Base-by-base conservation (phyloP, 2,888 invertebrate species). In the Sceliomorpha sp. region DNA sequence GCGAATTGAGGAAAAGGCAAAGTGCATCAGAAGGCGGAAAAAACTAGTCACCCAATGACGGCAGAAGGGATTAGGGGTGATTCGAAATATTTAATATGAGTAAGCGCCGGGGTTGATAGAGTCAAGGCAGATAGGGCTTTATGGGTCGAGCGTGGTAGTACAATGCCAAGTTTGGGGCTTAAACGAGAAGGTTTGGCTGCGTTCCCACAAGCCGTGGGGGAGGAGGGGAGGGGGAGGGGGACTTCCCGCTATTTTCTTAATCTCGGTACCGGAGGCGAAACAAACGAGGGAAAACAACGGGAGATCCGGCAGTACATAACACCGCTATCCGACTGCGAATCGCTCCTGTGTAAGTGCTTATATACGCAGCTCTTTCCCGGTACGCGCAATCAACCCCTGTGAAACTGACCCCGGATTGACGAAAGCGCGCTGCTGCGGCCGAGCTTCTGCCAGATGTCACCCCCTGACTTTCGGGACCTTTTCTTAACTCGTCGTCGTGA, bases 211-310 rank as follows among this genome's bases (percentile, higher is more conserved):
- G 60, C 36, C 24, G 17, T 36, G 36, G 27, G 60, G 31, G n/a
- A n/a, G n/a, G n/a, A n/a, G n/a, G n/a, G n/a, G n/a, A n/a, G n/a
- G n/a, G n/a, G n/a, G n/a, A n/a, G 26, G 48, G 80, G 77, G 76
- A 78, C 76, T 80, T 82, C 81, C 81, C 80, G 85, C 81, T 85
- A 84, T 84, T 86, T 87, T 83, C 87, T 84, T 83, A 81, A 78
- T 82, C 81, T 80, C 78, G 72, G 63, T 29, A 42, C 51, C 51
- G 56, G 60, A 44, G 58, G 56, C 58, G 70, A 70, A 70, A 70
- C 67, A 71, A 71, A 67, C 55, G 71, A 45, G 60, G 40, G 34
- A 62, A 66, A 60, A 59, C 70, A 62, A 67, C 70, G 62, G 70
- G 66, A 66, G 64, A 62, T 50, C 63, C 44, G 40, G 37, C 48